Percentiles rank a stretch among this genome's conserved stretches.
Conservation (phyloP, 2,888 invertebrate species). For the Dryobota labecula region DNA sequence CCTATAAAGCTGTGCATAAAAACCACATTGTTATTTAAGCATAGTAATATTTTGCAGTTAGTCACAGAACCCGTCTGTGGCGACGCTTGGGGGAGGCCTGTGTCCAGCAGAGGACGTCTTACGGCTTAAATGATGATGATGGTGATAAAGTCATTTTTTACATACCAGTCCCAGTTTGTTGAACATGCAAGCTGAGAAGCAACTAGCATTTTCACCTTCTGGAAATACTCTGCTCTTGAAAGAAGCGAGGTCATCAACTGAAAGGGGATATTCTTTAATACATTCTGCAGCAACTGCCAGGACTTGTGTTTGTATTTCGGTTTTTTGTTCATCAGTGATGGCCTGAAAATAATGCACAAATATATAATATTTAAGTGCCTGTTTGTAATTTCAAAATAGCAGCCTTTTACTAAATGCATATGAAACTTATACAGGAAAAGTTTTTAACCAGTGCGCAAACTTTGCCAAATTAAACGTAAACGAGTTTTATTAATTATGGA, state of each 20-base stretch:
- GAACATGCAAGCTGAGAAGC: slow-evolving; percentile 79
- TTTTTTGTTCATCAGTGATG: slow-evolving; percentile 71
- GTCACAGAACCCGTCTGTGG: neutral
- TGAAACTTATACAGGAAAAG: no score
- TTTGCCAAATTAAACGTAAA: no score
- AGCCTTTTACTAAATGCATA: no score
- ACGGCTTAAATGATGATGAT: neutral
- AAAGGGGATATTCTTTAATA: slow-evolving; percentile 70
- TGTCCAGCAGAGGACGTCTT: neutral
- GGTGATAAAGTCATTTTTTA: slow-evolving; percentile 19
- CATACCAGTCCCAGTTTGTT: slow-evolving; percentile 78
- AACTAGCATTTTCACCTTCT: slow-evolving; percentile 72
- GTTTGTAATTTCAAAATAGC: no score
- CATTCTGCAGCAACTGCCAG: slow-evolving; percentile 73
- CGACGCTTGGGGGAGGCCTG: neutral
- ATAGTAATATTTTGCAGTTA: neutral
- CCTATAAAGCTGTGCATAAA: no score
- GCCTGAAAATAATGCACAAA: slow-evolving; percentile 47
- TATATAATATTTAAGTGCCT: no score
- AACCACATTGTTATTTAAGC: neutral
- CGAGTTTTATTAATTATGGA: no score
- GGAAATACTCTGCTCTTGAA: slow-evolving; percentile 74
- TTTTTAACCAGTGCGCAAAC: no score
- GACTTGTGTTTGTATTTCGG: slow-evolving; percentile 72
- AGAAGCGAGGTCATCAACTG: slow-evolving; percentile 71